phyloP scores from a whole-genome alignment of 1,140 invertebrate genomes.

The Agrilus planipennis region DNA sequence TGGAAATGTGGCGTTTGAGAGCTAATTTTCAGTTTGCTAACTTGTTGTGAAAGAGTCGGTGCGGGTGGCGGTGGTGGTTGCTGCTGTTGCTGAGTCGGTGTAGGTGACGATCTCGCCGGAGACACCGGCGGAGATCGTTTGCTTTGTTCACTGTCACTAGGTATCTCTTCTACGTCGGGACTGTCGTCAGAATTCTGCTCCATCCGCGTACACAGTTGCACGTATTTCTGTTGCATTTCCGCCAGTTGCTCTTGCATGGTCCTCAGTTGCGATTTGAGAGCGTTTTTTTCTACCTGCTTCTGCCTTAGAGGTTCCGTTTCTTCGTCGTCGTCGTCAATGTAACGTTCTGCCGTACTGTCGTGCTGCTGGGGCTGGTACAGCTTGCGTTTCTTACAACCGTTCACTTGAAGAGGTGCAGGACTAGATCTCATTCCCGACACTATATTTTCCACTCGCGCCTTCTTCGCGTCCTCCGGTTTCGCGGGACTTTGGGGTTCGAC shows the following conservation, averaged over 20 bases:
- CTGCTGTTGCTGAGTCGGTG: constrained; percentile 40
- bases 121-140: constrained; percentile 43
- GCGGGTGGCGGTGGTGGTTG: constrained; percentile 41
- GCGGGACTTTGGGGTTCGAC: constrained; percentile 51
- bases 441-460: constrained; percentile 88
- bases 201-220: constrained; percentile 73
- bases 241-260: constrained; percentile 81
- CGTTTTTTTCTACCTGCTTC: constrained; percentile 73
- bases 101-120: constrained; percentile 43
- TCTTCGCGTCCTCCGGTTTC: constrained; percentile 61
- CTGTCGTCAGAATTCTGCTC: constrained; percentile 58
- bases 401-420: constrained; percentile 60
- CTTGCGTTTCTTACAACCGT: constrained; percentile 91
- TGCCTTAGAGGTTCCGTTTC: constrained; percentile 64
- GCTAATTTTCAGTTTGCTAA: constrained; percentile 59
- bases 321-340: constrained; percentile 64
- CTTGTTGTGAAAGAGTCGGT: constrained; percentile 52
- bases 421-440: constrained; percentile 83
- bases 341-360: constrained; percentile 60
- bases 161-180: constrained; percentile 59
- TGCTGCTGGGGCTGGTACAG: constrained; percentile 94
- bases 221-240: constrained; percentile 83
- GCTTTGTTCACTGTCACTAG: constrained; percentile 52
- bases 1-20: constrained; percentile 35
- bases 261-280: constrained; percentile 70